Evolutionary conservation across 2,888 invertebrate species (phyloP).

Genomic region (Andrena fulva): DNA sequence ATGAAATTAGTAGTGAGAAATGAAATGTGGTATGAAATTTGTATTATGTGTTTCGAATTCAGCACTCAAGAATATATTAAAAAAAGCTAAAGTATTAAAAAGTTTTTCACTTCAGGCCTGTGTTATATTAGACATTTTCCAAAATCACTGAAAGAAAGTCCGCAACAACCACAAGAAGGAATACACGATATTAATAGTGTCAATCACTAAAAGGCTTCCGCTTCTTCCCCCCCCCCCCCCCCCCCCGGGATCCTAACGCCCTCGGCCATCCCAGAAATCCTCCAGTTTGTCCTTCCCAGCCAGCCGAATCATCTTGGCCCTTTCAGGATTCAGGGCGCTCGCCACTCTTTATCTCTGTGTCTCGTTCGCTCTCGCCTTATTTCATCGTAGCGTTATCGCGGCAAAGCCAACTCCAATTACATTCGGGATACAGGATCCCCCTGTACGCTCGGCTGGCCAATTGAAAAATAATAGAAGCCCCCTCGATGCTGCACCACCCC

Average conservation of each 20-base stretch:
- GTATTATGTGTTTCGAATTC: too few relatives aligned
- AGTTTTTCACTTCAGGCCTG: too few relatives aligned
- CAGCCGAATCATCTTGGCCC: slow-evolving; percentile 7
- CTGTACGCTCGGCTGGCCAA: slow-evolving; percentile 79
- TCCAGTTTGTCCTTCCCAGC: neutral
- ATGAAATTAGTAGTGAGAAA: too few relatives aligned
- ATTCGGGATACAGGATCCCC: slow-evolving; percentile 79
- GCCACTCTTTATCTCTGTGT: slow-evolving; percentile 60
- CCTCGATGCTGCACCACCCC: slow-evolving; percentile 17
- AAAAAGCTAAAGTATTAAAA: too few relatives aligned
- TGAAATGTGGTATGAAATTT: too few relatives aligned
- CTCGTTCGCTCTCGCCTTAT: slow-evolving; percentile 70
- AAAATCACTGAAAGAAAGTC: too few relatives aligned
- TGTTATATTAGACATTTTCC: too few relatives aligned
- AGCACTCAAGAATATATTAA: too few relatives aligned
- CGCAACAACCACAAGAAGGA: neutral
- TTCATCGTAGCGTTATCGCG: slow-evolving; percentile 70
- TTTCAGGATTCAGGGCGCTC: slow-evolving; percentile 28
- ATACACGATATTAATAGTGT: neutral
- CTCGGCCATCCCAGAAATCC: neutral
- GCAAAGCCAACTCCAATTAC: slow-evolving; percentile 83
- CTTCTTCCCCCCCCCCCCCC: neutral
- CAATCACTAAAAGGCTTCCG: neutral
- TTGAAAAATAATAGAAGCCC: slow-evolving; percentile 84
- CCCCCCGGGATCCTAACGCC: neutral